Evolutionary conservation across 2,113 vertebrate genomes (phyloP).

Genomic region (Formicarius rufipectus): DNA sequence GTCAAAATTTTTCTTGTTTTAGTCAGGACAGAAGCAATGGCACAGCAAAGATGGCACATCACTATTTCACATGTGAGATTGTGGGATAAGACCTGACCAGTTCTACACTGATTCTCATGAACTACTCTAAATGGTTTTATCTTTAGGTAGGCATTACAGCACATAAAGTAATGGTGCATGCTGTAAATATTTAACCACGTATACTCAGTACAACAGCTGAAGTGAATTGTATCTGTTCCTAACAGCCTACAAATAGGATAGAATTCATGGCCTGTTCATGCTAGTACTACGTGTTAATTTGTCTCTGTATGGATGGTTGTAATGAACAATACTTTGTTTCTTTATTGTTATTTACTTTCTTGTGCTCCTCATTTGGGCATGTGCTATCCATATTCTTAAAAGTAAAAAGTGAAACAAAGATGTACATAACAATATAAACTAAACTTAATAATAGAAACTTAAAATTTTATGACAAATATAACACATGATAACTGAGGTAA

Average conservation of each 20-base stretch:
- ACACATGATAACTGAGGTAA: not conserved
- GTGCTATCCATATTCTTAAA: not conserved
- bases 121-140: not conserved
- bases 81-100: not conserved
- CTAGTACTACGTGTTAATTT: not conserved
- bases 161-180: not conserved
- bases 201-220: not conserved
- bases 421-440: not conserved
- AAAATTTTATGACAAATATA: not conserved
- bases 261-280: not conserved
- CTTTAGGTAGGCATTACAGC: not conserved
- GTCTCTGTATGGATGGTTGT: not conserved
- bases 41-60: not conserved
- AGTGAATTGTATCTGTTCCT: not conserved
- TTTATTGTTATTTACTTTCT: not conserved
- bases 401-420: not conserved
- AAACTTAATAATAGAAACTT: not conserved
- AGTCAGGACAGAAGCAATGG: not conserved
- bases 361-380: not conserved
- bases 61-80: accelerated
- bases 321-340: not conserved
- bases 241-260: not conserved
- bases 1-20: not conserved
- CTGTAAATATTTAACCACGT: not conserved
- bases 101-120: not conserved